Conservation (phyloP, 2,113 vertebrate genomes). For the Prietella phreatophila region DNA sequence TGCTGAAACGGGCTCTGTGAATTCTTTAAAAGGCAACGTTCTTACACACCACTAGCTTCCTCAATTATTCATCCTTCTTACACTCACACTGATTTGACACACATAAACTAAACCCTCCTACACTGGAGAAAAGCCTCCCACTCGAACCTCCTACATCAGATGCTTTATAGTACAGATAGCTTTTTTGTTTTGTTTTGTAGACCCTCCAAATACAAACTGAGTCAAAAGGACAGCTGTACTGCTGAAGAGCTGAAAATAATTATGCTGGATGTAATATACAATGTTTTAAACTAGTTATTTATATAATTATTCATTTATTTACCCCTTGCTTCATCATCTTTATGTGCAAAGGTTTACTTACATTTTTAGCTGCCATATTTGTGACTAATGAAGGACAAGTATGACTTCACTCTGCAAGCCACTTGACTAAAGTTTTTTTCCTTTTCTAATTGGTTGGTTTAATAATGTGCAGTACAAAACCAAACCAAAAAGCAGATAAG, state of each 20-base stretch:
- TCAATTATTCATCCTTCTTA: slow-evolving; percentile 63
- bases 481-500: neutral
- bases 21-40: slow-evolving; percentile 60
- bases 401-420: neutral
- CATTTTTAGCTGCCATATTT: neutral
- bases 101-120: slow-evolving; percentile 4
- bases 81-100: slow-evolving; percentile 42
- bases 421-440: neutral
- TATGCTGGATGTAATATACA: neutral
- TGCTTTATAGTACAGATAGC: neutral
- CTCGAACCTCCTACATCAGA: slow-evolving; percentile 34
- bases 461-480: neutral
- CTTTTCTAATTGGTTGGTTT: neutral
- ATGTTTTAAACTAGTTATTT: neutral
- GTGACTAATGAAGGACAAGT: neutral
- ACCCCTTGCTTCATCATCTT: neutral
- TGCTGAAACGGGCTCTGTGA: slow-evolving; percentile 54
- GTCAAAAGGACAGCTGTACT: neutral
- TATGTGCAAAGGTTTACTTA: neutral
- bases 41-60: slow-evolving; percentile 57
- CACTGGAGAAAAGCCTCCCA: neutral
- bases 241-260: neutral
- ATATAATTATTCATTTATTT: neutral
- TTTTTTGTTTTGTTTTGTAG: neutral
- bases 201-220: neutral